phyloP scores from a whole-genome alignment of 2,888 invertebrate species.

The Chrysolina oricalcia region DNA sequence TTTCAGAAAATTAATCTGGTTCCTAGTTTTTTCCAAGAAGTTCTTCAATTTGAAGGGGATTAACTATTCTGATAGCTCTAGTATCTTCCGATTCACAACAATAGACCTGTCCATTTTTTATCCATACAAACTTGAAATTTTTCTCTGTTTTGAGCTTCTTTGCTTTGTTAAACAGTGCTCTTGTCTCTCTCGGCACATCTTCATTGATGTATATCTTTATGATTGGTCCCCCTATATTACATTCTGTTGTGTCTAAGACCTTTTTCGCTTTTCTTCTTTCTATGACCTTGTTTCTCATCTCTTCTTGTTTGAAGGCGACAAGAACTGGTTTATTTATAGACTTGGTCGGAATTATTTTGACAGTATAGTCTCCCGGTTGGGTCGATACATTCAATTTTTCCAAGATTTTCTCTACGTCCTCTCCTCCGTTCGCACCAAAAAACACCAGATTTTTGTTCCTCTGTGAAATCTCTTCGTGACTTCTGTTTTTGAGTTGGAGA shows the following conservation, averaged over 20 bases:
- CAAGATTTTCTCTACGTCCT: no score
- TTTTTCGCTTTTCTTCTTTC: no score
- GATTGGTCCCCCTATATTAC: slow-evolving; percentile 24
- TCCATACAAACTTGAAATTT: slow-evolving; percentile 23
- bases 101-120: no score
- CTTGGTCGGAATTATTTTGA: slow-evolving; percentile 11
- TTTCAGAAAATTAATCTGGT: no score
- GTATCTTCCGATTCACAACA: no score
- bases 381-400: slow-evolving; percentile 25
- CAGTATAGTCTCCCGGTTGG: slow-evolving; percentile 17
- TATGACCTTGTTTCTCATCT: no score
- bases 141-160: slow-evolving; percentile 21
- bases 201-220: no score
- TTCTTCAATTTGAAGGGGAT: no score
- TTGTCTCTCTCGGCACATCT: slow-evolving; percentile 24
- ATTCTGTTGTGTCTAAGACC: slow-evolving; percentile 22
- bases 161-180: slow-evolving; percentile 26
- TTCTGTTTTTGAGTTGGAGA: slow-evolving; percentile 25
- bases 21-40: no score
- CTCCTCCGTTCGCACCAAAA: no score
- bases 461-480: slow-evolving; percentile 6
- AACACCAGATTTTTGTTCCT: slow-evolving; percentile 19
- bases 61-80: no score
- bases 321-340: slow-evolving; percentile 18
- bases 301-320: slow-evolving; percentile 10